Evolutionary conservation across 2,797 vertebrate genomes (phyloP).

Genomic region (Halcyon chelicuti): DNA sequence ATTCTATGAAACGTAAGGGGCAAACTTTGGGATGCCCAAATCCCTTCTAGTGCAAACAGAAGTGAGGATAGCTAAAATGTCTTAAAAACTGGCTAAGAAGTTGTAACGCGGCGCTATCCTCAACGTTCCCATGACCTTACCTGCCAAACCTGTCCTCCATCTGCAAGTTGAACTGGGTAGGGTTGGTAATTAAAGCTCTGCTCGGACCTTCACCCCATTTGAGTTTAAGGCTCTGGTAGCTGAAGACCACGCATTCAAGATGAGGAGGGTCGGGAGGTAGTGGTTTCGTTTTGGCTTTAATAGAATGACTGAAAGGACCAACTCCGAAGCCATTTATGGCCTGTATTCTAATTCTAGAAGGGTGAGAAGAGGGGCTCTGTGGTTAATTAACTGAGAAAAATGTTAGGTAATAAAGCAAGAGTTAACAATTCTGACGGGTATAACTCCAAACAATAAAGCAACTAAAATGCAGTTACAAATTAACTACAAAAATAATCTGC

Average conservation of each 20-base stretch:
- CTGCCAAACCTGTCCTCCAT: conserved; percentile 82
- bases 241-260: conserved; percentile 81
- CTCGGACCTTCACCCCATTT: conserved; percentile 84
- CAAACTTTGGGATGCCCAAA: neutral
- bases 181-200: conserved; percentile 76
- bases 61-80: neutral
- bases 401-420: neutral
- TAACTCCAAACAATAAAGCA: neutral
- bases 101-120: neutral
- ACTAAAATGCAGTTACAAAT: neutral
- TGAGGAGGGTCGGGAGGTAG: conserved; percentile 83
- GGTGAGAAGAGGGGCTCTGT: neutral
- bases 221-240: conserved; percentile 86
- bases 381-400: neutral
- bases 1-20: neutral
- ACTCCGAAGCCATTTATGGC: conserved; percentile 82
- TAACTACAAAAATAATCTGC: neutral
- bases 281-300: conserved; percentile 83
- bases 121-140: conserved; percentile 21
- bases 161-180: conserved; percentile 83
- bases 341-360: conserved; percentile 81
- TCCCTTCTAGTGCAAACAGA: neutral
- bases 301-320: conserved; percentile 81
- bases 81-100: neutral
- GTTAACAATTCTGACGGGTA: neutral